Base-by-base conservation (phyloP, 2,113 vertebrate species). In the Toxotes jaculatrix region DNA sequence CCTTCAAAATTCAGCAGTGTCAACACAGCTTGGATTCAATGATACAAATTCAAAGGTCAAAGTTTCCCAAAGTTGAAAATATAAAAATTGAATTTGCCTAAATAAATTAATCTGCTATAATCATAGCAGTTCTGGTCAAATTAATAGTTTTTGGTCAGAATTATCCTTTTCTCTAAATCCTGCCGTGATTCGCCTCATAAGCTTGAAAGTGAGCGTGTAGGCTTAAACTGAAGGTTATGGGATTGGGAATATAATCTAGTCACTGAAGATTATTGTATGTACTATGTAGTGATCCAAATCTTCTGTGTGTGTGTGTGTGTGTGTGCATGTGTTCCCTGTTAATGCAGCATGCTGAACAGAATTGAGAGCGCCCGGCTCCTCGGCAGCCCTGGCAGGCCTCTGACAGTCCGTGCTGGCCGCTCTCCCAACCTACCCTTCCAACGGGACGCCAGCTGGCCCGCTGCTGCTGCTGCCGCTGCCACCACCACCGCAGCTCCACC, bases 361-460 rank as follows among this genome's bases (percentile, higher is more conserved):
- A 55, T 36, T 7, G 76, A 83, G 69, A 80, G 67, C 12, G 23
- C 84, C 79, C 23, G 1, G 84, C 80, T 78, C 79, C 88, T 85
- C 71, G 0, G 83, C 79, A 38, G 67, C 77, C 51, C 84, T 84
- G 88, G 79, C 88, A 88, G 77, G 66, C 34, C 78, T 86, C 80
- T 79, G 71, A 79, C 90, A 82, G 77, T 82, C 53, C 59, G 1
- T 53, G 68, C 73, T 92, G 85, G 89, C 82, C 62, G 45, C 55
- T 76, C 77, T 92, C 82, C 80, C 70, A 73, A 45, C 68, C 64
- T 75, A 61, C 49, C 64, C 80, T 61, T 89, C 73, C 83, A 69
- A 73, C 5, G 55, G 72, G 68, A 84, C 31, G 74, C 90, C 88
- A 91, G 89, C 92, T 91, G 90, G 87, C 87, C 72, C 9, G 42